Base-by-base conservation (phyloP, 2,888 invertebrate species). In the Auanema freiburgensis region DNA sequence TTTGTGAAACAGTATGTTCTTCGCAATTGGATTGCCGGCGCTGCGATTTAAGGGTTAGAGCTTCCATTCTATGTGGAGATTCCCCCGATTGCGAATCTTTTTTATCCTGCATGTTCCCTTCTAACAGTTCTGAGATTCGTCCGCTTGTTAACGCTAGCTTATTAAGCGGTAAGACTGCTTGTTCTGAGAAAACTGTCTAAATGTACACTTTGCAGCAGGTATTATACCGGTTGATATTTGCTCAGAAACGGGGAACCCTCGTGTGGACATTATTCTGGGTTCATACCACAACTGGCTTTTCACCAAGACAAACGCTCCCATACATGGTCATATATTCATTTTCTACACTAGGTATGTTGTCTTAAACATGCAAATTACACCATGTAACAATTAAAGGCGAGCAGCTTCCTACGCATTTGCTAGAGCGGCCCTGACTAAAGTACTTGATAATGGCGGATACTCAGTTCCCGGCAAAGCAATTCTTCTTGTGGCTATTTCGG, bases 61-160 rank as follows among this genome's bases (percentile, higher is more conserved):
- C 74, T 11, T 75, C 73, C 3, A 64, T 78, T 18, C 67, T 75
- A 66, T 77, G 77, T 57, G 77, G 70, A 6, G 77, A 77, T 49
- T 61, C 63, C 4, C 65, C 64, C 33, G 63, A 72, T 2, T 58
- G 71, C 0, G 71, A 69, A 42, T 59, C 64, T 10, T 53, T 77
- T 16, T 61, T 75, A 16, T 55, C 63, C 12, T 21, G 52, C 44
- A 57, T 60, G 1, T 66, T 66, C 46, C 49, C 59, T n/a, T 23
- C 52, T 23, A 25, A 46, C 18, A 40, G 55, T 14, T 50, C 65
- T n/a, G n/a, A 40, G n/a, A 33, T 63, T 18, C 60, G 57, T 33
- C 61, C 65, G 11, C 23, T 56, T 23, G 43, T 49, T 40, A 52
- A 60, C 54, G 44, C 52, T 11, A 60, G 54, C 43, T 18, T 60